phyloP scores from a whole-genome alignment of 2,888 invertebrate species.

The Stictocephala bisonia region DNA sequence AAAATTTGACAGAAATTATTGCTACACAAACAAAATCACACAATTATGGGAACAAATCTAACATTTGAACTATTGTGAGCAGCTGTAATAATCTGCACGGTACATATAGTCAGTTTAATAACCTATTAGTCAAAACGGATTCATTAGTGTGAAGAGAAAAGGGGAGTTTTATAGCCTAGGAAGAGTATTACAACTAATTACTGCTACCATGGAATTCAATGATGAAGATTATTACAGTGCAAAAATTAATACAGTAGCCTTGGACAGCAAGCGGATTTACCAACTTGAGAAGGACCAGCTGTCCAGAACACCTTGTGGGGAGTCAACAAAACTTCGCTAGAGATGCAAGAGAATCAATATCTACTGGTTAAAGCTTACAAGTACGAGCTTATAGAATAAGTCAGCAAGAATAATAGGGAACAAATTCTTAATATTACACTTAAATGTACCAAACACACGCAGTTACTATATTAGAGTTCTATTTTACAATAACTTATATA shows the following conservation, averaged over 20 bases:
- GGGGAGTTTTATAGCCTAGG: not conserved
- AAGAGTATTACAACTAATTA: not conserved
- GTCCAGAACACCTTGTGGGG: not conserved
- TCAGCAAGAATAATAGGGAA: not conserved
- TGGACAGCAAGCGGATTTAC: not conserved
- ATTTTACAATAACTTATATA: too few species aligned
- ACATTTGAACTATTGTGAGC: not conserved
- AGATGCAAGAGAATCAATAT: not conserved
- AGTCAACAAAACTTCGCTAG: not conserved
- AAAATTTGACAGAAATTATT: not conserved
- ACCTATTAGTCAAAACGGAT: not conserved
- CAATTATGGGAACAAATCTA: not conserved
- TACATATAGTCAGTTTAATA: not conserved
- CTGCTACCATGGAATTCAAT: not conserved
- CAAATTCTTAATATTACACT: not conserved
- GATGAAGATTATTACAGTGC: not conserved
- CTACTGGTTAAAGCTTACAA: not conserved
- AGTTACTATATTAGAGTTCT: too few species aligned
- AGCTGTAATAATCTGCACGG: not conserved
- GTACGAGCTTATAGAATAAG: not conserved
- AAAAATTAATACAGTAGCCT: not conserved
- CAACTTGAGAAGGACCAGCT: not conserved
- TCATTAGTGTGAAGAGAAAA: too few species aligned
- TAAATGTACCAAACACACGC: too few species aligned
- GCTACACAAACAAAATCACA: not conserved